Evolutionary conservation across 2,888 invertebrate species (phyloP), one percentile per base, ranked within the genome.

Genomic region (Diaprepes abbreviatus): DNA sequence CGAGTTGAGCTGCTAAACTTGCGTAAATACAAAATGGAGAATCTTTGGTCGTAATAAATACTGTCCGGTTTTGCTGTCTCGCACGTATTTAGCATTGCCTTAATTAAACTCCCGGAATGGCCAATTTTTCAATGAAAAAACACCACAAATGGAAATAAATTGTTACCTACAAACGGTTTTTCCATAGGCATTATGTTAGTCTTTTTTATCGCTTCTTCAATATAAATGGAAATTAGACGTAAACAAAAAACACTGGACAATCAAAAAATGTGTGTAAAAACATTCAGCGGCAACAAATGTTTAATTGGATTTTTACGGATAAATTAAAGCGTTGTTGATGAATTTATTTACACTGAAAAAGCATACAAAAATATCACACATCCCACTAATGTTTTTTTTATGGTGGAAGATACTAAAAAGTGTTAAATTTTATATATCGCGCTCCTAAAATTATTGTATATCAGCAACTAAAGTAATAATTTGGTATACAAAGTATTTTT

Each of bases 181-280:
- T 55, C 35, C 55, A 55, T 36, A 28, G 64, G 17, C 17, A 45
- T 24, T 45, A 45, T 45, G 45, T 45, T 24, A 24, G 24, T 12
- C 14, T 19, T 63, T 64, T 65, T 65, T 65, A 38, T 57, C 57
- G 43, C 35, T 35, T 45, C 48, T 65, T 43, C 57, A 57, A 58
- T 65, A 57, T 65, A 65, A 57, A 65, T 65, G 57, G 38, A 58
- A 66, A 66, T 66, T 50, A 35, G 65, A 12, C 24, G 24, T 10
- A 45, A 24, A 45, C 24, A 24, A 45, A 45, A 36, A 38, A 38
- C 38, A 16, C 17, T 14, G 14, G 3, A n/a, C n/a, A 21, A 45
- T 45, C 21, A 45, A 17, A 43, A 24, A 45, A 24, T 24, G 12
- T 12, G 17, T 9, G 17, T 7, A 40, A 43, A 45, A 45, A 45